A percentile compares a stretch with the other conserved stretches of the same genome.
Conservation (phyloP, 2,888 invertebrate species). For the Sminthurides aquaticus region DNA sequence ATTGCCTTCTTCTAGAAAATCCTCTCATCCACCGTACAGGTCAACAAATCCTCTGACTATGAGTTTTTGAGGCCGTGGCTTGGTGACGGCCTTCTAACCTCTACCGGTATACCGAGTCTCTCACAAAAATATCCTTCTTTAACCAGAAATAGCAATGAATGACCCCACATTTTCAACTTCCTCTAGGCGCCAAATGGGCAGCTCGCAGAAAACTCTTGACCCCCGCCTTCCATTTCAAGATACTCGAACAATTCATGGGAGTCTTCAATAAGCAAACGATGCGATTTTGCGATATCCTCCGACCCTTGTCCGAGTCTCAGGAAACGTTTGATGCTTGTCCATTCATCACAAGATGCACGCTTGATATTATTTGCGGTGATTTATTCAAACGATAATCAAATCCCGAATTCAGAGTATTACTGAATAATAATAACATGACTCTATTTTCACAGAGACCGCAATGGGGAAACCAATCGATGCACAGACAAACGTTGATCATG, state of each 20-base stretch:
- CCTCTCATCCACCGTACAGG: conserved; percentile 13
- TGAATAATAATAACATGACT: too few species aligned
- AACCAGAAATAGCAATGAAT: neutral
- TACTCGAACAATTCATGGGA: conserved; percentile 49
- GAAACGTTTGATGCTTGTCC: conserved; percentile 46
- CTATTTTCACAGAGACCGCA: neutral
- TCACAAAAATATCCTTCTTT: neutral
- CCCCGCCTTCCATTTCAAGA: conserved; percentile 52
- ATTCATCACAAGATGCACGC: conserved; percentile 48
- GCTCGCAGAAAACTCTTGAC: conserved; percentile 43
- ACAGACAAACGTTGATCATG: neutral
- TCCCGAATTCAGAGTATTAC: too few species aligned
- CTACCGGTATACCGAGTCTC: neutral
- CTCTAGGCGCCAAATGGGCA: conserved; percentile 38
- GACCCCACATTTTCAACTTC: neutral
- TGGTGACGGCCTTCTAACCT: conserved; percentile 19
- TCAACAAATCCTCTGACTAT: conserved; percentile 18
- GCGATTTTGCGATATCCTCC: conserved; percentile 42
- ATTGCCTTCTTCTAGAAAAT: neutral
- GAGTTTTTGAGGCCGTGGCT: conserved; percentile 20
- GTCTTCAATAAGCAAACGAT: conserved; percentile 50
- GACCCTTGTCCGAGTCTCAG: neutral
- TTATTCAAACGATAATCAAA: too few species aligned
- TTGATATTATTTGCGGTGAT: conserved; percentile 49
- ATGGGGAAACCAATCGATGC: neutral